Evolutionary conservation across 2,888 invertebrate species (phyloP), one percentile per base, ranked within the genome.

Genomic region (Blera fallax): DNA sequence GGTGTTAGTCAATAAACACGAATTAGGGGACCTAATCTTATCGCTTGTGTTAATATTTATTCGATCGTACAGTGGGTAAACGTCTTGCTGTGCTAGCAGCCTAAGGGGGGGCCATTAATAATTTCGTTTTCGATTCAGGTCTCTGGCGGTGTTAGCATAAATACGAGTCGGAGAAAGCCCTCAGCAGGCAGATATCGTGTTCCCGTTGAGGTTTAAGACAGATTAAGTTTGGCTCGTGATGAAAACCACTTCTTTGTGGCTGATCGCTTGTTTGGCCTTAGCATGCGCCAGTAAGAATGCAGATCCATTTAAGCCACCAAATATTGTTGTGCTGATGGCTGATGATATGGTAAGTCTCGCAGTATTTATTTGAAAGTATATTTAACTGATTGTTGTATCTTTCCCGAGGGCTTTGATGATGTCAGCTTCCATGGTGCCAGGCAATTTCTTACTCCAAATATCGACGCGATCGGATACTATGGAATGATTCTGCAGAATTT

Each of bases 361-460:
- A n/a, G 24, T 2, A 29, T 58, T 58, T 16, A 10, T 21, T 10
- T 34, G 3, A 29, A 27, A n/a, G 7, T 18, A 29, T 5, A n/a
- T 45, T 14, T 52, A 10, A 0, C 62, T 29, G 2, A 10, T 3
- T 3, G 7, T 3, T 3, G 7, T 29, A 18, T 50, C 10, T 54
- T 34, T 6, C 3, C 16, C 11, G 34, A 98, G 98, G 98, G 98
- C 8, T 97, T 97, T 95, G 96, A 98, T 90, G 98, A 98, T 91
- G 96, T 98, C 4, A 95, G 97, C 67, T 98, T 97, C 90, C 98
- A 97, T 89, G 98, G 98, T 0, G 96, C 96, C 0, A 94, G 95
- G 88, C 96, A 98, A 92, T 97, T 97, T 88, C 94, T 95, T 52
- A 98, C 98, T 0, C 98, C 98, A 0, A 98, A 98, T 90, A 96